These are phyloP conservation scores for Chromobotia macracanthus DNA, from an alignment of 2,797 vertebrate genomes.

Conservation along the genomic window DNA sequence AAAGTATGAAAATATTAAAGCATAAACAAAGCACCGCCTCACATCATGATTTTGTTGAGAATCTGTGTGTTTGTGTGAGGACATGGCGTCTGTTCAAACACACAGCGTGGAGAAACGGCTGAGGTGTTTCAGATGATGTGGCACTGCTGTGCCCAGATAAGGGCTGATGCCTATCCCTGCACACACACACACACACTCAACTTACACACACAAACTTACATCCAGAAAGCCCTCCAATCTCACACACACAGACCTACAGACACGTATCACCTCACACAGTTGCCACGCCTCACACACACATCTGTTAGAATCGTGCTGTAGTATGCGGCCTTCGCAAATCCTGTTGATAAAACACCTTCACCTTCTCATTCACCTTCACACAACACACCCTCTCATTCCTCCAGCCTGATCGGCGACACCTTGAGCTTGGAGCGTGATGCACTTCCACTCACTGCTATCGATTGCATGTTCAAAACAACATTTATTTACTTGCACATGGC, in stretches of 20 bases:
- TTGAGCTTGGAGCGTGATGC: constrained; percentile 10
- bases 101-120: constrained; percentile 78
- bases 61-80: constrained; percentile 59
- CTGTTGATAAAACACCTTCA: constrained; percentile 33
- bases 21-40: constrained; percentile 27
- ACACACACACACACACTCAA: constrained; percentile 53
- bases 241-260: constrained; percentile 62
- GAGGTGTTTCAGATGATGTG: constrained; percentile 84
- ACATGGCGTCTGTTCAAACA: constrained; percentile 73
- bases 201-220: constrained; percentile 60
- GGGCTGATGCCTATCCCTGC: constrained; percentile 79
- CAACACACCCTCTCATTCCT: background rate
- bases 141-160: constrained; percentile 84
- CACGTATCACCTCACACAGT: constrained; percentile 44
- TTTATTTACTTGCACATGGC: constrained; percentile 4
- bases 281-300: constrained; percentile 53
- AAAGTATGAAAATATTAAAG: constrained; percentile 35
- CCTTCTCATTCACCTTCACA: constrained; percentile 14
- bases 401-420: background rate
- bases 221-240: constrained; percentile 38
- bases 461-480: constrained; percentile 18
- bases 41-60: constrained; percentile 49
- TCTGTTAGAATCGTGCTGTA: constrained; percentile 6
- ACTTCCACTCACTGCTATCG: constrained; percentile 5
- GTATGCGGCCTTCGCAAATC: constrained; percentile 17